phyloP scores from a whole-genome alignment of 53 echinoderm and acorn worm genomes.

The Temnopleurus reevesii region DNA sequence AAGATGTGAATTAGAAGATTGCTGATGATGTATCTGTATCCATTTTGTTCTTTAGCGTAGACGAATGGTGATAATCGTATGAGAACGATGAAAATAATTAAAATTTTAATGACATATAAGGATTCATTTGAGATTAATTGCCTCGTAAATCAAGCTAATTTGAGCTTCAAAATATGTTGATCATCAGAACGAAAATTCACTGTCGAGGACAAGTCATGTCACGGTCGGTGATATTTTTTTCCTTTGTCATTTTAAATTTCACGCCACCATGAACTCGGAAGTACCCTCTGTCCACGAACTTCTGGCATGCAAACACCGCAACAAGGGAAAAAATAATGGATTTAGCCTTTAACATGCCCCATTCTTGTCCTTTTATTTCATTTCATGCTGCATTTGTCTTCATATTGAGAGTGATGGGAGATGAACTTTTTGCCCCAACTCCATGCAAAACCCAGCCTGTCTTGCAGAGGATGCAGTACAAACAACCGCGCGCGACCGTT shows the following conservation, averaged over 20 bases:
- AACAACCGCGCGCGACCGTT: conserved; percentile 4
- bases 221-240: background rate
- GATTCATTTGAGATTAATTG: conserved; percentile 16
- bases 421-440: conserved; percentile 38
- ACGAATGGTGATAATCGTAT: background rate
- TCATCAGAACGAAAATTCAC: background rate
- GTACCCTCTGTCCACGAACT: background rate
- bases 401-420: background rate
- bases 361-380: background rate
- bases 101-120: background rate
- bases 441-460: conserved; percentile 12
- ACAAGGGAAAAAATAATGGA: background rate
- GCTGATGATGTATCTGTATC: conserved; percentile 2
- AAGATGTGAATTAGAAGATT: background rate
- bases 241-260: background rate
- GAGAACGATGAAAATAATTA: background rate
- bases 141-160: conserved; percentile 27
- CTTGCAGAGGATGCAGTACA: background rate
- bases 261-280: background rate
- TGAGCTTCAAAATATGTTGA: background rate
- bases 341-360: conserved; percentile 32
- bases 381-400: conserved; percentile 12
- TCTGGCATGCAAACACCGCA: background rate
- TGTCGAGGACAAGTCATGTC: background rate
- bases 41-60: background rate